phyloP scores from a whole-genome alignment of 2,113 vertebrate genomes.

The Tiliqua scincoides region DNA sequence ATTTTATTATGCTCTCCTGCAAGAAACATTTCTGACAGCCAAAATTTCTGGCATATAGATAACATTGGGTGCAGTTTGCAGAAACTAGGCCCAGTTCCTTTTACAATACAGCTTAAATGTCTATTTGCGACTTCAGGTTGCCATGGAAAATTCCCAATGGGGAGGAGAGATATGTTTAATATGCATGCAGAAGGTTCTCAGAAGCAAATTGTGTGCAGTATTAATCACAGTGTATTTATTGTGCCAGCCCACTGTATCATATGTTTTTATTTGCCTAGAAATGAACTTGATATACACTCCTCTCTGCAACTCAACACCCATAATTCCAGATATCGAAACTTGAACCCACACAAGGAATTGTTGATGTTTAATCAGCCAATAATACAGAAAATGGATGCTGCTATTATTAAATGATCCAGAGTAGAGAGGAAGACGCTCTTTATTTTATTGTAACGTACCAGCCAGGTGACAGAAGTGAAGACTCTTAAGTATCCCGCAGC shows the following conservation, averaged over 20 bases:
- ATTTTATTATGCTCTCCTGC: background rate
- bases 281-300: background rate
- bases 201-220: background rate
- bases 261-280: constrained; percentile 23
- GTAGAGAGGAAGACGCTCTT: background rate
- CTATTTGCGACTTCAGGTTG: constrained; percentile 1
- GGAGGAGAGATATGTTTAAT: constrained; percentile 12
- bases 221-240: constrained; percentile 14
- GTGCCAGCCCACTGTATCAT: background rate
- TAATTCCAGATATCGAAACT: background rate
- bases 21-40: background rate
- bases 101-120: background rate
- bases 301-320: background rate
- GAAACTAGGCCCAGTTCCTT: constrained; percentile 1
- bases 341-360: background rate
- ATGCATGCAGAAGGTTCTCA: background rate
- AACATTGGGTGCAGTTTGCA: background rate
- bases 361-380: background rate
- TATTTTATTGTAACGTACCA: background rate
- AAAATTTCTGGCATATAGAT: background rate
- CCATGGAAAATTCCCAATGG: constrained; percentile 10
- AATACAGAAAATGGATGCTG: background rate
- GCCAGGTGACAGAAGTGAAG: too few species aligned
- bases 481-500: background rate
- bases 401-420: background rate